Conservation (phyloP, 2,797 vertebrate genomes). For the Diplodus sargus region DNA sequence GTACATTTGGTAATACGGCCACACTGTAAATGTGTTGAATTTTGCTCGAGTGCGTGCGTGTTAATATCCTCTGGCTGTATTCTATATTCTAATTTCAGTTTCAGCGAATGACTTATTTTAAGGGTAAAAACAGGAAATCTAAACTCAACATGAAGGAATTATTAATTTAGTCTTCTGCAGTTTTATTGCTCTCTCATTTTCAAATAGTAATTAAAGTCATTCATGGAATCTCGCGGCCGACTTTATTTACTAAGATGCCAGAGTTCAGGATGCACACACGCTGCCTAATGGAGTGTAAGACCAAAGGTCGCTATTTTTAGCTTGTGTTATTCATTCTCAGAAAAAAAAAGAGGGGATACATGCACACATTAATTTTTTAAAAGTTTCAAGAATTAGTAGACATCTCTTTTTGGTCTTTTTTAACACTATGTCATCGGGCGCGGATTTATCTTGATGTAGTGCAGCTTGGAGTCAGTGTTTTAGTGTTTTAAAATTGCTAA, state of each 20-base stretch:
- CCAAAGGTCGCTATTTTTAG: conserved; percentile 75
- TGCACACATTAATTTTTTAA: background rate
- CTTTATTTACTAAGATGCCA: conserved; percentile 76
- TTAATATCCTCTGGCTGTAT: background rate
- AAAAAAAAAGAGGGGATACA: background rate
- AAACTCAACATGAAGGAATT: conserved; percentile 53
- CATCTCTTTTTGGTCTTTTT: conserved; percentile 1
- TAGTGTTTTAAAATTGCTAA: no score
- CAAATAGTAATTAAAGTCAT: conserved; percentile 75
- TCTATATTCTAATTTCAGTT: conserved; percentile 23
- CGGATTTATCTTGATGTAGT: background rate
- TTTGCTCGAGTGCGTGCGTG: conserved; percentile 18
- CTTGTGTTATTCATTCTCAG: conserved; percentile 50
- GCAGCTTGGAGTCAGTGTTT: no score
- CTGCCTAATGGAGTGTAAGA: conserved; percentile 56
- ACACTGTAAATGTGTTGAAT: conserved; percentile 34
- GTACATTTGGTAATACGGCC: conserved; percentile 16
- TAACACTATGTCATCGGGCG: background rate
- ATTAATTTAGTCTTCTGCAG: conserved; percentile 44
- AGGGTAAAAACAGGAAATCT: conserved; percentile 10
- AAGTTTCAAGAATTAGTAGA: conserved; percentile 1
- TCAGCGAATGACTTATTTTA: conserved; percentile 8
- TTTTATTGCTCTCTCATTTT: conserved; percentile 59
- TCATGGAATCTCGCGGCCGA: conserved; percentile 59
- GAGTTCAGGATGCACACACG: conserved; percentile 61